Conservation (phyloP, 2,888 invertebrate species). For the Cepaea hortensis region DNA sequence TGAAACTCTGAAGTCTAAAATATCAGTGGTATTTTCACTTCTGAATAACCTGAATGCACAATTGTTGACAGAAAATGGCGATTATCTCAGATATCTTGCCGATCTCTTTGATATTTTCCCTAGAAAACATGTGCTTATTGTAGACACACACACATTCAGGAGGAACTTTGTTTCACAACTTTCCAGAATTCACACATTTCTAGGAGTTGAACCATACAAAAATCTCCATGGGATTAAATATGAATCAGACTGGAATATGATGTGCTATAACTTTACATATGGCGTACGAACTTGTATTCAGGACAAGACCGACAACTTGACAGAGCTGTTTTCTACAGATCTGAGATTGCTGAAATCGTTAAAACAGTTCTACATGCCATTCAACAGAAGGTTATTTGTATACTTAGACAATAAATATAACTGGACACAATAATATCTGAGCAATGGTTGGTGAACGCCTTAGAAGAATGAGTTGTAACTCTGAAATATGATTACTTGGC, state of each 20-base stretch:
- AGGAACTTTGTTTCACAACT: slow-evolving; percentile 5
- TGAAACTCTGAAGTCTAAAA: slow-evolving; percentile 15
- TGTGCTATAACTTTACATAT: slow-evolving; percentile 22
- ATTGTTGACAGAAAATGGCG: slow-evolving; percentile 11
- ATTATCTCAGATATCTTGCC: slow-evolving; percentile 26
- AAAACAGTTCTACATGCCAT: slow-evolving; percentile 28
- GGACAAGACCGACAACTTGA: not conserved
- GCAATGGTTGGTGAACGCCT: not conserved
- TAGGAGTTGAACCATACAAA: not conserved
- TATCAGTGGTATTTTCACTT: not conserved
- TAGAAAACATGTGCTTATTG: slow-evolving; percentile 13
- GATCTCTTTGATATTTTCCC: slow-evolving; percentile 26
- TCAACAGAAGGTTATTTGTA: slow-evolving; percentile 16
- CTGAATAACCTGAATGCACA: slow-evolving; percentile 10
- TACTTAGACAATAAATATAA: slow-evolving; percentile 5
- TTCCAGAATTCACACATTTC: slow-evolving; percentile 25
- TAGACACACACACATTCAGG: slow-evolving; percentile 21
- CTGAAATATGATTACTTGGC: no score
- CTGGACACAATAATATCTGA: not conserved
- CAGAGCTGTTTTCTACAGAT: not conserved
- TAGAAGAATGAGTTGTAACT: no score
- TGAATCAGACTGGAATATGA: not conserved
- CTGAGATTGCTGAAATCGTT: not conserved
- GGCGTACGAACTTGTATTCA: slow-evolving; percentile 16
- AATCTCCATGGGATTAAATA: not conserved